These are phyloP conservation scores for Turnix velox DNA, from an alignment of 2,113 vertebrate genomes.

Conservation along the genomic window DNA sequence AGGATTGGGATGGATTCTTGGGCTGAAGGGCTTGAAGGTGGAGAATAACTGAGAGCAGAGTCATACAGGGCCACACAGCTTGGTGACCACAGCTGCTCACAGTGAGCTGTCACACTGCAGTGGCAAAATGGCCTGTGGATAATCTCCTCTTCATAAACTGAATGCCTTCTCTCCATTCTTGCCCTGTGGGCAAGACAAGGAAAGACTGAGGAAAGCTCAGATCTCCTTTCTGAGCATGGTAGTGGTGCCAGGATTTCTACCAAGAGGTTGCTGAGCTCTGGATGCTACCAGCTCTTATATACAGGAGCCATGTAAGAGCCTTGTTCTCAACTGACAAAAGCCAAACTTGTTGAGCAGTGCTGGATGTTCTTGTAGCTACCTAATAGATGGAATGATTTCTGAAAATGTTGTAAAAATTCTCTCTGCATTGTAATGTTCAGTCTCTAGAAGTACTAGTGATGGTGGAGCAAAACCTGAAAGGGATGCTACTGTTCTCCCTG, in stretches of 20 bases:
- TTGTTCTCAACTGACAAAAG: neutral
- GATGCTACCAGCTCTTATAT: accelerated
- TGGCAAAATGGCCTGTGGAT: neutral
- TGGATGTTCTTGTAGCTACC: neutral
- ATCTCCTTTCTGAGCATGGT: neutral
- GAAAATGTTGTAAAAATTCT: neutral
- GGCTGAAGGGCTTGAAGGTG: neutral
- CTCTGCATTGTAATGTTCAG: neutral
- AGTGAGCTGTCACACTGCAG: neutral
- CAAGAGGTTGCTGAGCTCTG: neutral
- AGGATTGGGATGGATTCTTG: neutral
- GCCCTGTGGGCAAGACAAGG: neutral
- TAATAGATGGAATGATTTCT: neutral
- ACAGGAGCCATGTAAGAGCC: neutral
- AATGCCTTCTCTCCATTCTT: neutral
- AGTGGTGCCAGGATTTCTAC: neutral
- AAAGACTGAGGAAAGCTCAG: neutral
- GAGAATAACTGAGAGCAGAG: no score
- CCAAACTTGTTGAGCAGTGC: neutral
- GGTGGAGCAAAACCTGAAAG: neutral
- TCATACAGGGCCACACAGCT: neutral
- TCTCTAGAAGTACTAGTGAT: neutral
- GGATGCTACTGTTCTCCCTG: neutral
- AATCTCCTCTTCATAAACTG: neutral
- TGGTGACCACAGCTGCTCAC: neutral